Base-by-base conservation (phyloP, 2,888 invertebrate genomes). In the Pandemis cinnamomeana region DNA sequence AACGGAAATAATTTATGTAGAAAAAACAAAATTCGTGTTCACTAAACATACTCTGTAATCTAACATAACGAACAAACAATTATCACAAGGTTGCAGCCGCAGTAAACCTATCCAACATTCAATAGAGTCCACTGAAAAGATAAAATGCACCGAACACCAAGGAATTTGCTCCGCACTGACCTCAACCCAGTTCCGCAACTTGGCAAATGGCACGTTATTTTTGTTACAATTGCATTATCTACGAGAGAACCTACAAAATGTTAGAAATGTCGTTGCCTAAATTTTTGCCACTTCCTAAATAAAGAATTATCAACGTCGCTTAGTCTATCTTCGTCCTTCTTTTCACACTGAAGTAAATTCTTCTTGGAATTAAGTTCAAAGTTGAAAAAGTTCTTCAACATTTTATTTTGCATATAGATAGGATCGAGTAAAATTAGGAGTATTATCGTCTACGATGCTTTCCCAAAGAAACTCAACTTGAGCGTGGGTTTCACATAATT, bases 121-220 rank as follows among this genome's bases (percentile, higher is more conserved):
- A 70, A 62, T 42, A 70, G 51, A 41, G 48, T 67, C 8, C 66
- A 44, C 69, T 60, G 66, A 61, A 60, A 68, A 68, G 55, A 42
- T 68, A 36, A 64, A 74, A 66, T 74, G 70, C 66, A 74, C 51
- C 44, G 61, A 36, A 44, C n/a, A 69, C 69, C 41, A 66, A 70
- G 70, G 53, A 74, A 74, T 74, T 74, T 70, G 61, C 66, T 70
- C 58, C 61, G 70, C 80, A 79, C 78, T 79, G 79, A 77, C 82
- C 82, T 82, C 82, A 84, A 84, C 80, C 83, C 79, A 84, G 83
- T 86, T 86, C 79, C 71, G 76, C 78, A 78, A 79, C 78, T 76
- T 77, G 71, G 69, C 67, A 71, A 58, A 67, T 75, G 77, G 75
- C 78, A 78, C 75, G 66, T 48, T 70, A 61, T 66, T 66, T 74